Evolutionary conservation across 2,888 invertebrate species (phyloP).

Genomic region (Lithophane leautieri): DNA sequence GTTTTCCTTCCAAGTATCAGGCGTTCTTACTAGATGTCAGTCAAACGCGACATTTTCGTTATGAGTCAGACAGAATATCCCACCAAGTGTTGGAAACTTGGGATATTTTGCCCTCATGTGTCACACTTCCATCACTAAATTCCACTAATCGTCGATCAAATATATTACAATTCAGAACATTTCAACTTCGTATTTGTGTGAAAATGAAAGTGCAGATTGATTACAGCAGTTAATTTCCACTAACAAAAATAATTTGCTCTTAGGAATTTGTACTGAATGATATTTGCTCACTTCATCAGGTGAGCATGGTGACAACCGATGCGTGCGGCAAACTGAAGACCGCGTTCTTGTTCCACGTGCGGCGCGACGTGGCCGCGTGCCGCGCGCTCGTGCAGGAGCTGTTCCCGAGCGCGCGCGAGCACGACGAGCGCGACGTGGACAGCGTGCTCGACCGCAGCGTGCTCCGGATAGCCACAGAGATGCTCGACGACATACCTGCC

Average conservation of each 20-base stretch:
- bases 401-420: conserved; percentile 78
- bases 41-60: not conserved
- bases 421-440: conserved; percentile 78
- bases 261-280: not conserved
- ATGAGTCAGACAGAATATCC: not conserved
- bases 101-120: not conserved
- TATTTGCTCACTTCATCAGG: conserved; percentile 69
- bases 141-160: too few species aligned
- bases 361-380: conserved; percentile 83
- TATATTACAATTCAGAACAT: not conserved
- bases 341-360: conserved; percentile 94
- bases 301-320: conserved; percentile 79
- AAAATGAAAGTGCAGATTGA: not conserved
- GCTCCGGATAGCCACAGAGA: conserved; percentile 92
- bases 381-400: conserved; percentile 73
- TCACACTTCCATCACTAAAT: not conserved
- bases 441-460: conserved; percentile 82
- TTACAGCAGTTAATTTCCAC: too few species aligned
- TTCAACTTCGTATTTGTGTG: not conserved
- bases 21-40: not conserved
- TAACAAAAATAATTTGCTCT: not conserved
- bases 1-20: not conserved
- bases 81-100: not conserved
- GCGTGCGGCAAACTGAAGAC: conserved; percentile 91
- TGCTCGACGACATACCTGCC: conserved; percentile 96